Conservation (phyloP, 2,888 invertebrate species). For the Allophyes oxyacanthae region DNA sequence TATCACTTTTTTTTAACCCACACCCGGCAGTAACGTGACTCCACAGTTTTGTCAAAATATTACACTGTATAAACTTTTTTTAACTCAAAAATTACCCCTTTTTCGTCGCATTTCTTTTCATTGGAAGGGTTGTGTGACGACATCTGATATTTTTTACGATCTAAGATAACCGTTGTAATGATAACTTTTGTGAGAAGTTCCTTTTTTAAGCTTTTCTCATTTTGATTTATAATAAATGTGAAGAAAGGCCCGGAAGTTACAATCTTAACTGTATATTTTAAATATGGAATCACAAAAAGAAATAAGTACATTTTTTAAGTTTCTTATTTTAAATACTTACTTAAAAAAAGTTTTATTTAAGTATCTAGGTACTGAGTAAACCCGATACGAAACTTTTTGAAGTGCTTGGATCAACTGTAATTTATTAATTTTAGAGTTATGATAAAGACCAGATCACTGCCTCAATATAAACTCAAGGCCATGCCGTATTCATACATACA, state of each 20-base stretch:
- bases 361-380: not conserved
- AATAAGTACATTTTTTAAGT: too few relatives aligned
- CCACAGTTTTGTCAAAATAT: conserved; percentile 88
- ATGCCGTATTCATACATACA: conserved; percentile 15
- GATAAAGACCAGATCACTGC: conserved; percentile 27
- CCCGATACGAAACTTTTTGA: not conserved
- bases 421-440: conserved; percentile 18
- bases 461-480: conserved; percentile 33
- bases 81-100: conserved; percentile 72
- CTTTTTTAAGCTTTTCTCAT: conserved; percentile 41
- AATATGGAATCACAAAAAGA: conserved; percentile 10
- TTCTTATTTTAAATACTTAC: too few relatives aligned
- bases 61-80: conserved; percentile 79
- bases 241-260: conserved; percentile 39
- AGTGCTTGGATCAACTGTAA: conserved; percentile 15
- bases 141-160: conserved; percentile 79
- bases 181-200: conserved; percentile 59
- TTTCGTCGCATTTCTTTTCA: conserved; percentile 56
- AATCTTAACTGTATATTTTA: conserved; percentile 32
- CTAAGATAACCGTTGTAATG: conserved; percentile 74
- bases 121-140: conserved; percentile 69
- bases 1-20: conserved; percentile 55
- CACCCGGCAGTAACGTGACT: conserved; percentile 79
- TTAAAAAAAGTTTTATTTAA: too few relatives aligned
- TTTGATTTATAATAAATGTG: conserved; percentile 29